Evolutionary conservation across 1,140 invertebrate species (phyloP).

Genomic region (Neoseiulus cucumeris): DNA sequence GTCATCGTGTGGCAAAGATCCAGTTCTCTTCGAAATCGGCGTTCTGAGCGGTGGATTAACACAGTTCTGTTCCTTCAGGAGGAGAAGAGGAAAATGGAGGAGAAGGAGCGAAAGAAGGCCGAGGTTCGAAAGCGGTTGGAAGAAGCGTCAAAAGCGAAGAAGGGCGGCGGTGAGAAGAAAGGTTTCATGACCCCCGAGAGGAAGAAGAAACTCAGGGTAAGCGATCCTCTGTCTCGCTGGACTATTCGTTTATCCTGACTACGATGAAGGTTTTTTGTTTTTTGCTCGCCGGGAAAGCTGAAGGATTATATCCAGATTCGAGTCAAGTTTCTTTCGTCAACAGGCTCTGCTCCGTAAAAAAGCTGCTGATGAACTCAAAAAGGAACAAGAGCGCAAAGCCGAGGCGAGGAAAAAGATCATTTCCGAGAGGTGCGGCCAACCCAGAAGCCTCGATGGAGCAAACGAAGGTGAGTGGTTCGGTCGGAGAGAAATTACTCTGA

Average conservation of each 20-base stretch:
- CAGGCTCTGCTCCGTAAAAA: conserved; percentile 91
- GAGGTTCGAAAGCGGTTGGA: conserved; percentile 85
- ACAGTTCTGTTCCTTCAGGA: conserved; percentile 23
- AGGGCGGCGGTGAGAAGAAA: conserved; percentile 49
- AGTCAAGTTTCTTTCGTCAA: too few relatives aligned
- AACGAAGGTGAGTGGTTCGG: conserved; percentile 45
- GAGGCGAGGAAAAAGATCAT: conserved; percentile 93
- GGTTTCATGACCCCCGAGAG: conserved; percentile 95
- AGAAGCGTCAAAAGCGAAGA: conserved; percentile 73
- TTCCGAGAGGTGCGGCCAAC: conserved; percentile 74
- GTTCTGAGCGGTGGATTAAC: not conserved
- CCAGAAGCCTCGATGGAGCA: conserved; percentile 68
- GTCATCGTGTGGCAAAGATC: too few relatives aligned
- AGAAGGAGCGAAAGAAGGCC: conserved; percentile 20
- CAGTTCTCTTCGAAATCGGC: too few relatives aligned
- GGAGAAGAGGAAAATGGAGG: conserved; percentile 20
- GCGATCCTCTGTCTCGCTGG: too few relatives aligned
- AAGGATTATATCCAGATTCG: too few relatives aligned
- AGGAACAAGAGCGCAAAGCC: conserved; percentile 94
- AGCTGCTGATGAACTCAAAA: conserved; percentile 97
- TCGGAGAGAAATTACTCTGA: not conserved
- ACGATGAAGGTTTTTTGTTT: too few relatives aligned
- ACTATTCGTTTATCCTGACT: too few relatives aligned
- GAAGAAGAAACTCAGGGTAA: conserved; percentile 88
- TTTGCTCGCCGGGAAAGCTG: too few relatives aligned